Evolutionary conservation across 2,888 invertebrate genomes (phyloP).

Genomic region (Phlogophora meticulosa): DNA sequence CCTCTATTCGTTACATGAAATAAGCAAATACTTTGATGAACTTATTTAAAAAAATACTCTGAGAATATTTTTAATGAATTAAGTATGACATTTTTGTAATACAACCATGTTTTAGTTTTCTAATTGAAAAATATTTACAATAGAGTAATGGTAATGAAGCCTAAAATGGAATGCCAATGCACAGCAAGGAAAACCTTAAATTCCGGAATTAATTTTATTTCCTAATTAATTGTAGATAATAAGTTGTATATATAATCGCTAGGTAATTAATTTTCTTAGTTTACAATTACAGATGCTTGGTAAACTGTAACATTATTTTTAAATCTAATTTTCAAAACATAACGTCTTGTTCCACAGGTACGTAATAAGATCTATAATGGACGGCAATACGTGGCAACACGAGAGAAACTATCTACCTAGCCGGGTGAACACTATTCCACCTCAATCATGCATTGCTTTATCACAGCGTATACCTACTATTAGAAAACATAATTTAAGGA

Average conservation of each 20-base stretch:
- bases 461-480: conserved; percentile 80
- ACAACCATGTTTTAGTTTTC: background rate
- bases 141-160: background rate
- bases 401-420: conserved; percentile 34
- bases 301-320: conserved; percentile 2
- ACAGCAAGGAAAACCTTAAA: background rate
- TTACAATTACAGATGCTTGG: conserved; percentile 14
- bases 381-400: conserved; percentile 32
- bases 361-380: conserved; percentile 36
- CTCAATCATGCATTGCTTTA: conserved; percentile 78
- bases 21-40: conserved; percentile 38
- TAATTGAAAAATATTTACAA: conserved; percentile 49
- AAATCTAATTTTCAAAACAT: conserved; percentile 19
- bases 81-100: background rate
- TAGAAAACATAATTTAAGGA: conserved; percentile 42
- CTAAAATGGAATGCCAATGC: background rate
- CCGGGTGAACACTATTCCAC: conserved; percentile 41
- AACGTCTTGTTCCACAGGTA: conserved; percentile 40
- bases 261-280: conserved; percentile 1
- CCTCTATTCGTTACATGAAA: conserved; percentile 39
- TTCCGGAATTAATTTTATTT: background rate
- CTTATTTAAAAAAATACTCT: conserved; percentile 1
- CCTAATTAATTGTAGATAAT: background rate
- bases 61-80: conserved; percentile 16
- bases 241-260: background rate